These are phyloP conservation scores for Motacilla alba DNA, from an alignment of 2,113 vertebrate genomes.

Conservation along the genomic window DNA sequence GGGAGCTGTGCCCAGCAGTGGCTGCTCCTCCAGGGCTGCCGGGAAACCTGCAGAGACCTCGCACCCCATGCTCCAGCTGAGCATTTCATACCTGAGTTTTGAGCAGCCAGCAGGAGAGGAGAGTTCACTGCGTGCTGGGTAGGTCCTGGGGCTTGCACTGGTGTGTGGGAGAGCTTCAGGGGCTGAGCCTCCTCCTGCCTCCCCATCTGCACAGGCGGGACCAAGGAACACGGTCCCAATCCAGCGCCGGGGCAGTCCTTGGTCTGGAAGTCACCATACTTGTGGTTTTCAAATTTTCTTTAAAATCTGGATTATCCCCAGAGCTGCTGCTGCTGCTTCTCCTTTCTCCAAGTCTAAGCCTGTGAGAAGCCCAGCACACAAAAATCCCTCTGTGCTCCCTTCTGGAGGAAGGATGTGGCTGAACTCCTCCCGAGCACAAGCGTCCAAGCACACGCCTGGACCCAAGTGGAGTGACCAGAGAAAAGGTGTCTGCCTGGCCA, in stretches of 20 bases:
- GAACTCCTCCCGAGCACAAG: background rate
- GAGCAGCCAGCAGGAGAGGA: constrained; percentile 64
- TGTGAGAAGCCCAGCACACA: background rate
- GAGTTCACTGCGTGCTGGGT: background rate
- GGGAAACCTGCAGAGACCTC: constrained; percentile 34
- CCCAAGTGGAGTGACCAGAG: background rate
- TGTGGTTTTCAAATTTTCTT: background rate
- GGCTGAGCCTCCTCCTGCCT: background rate
- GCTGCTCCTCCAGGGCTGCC: background rate
- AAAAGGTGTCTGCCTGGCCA: background rate
- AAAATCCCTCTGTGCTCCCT: background rate
- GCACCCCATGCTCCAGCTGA: constrained; percentile 55
- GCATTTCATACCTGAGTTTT: constrained; percentile 81
- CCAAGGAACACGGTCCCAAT: background rate
- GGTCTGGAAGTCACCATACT: background rate
- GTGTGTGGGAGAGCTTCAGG: background rate
- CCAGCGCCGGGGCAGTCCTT: background rate
- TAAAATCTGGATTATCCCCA: background rate
- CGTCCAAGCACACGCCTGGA: rapidly evolving
- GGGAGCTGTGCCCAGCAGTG: background rate
- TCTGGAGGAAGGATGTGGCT: background rate
- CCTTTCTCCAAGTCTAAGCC: background rate
- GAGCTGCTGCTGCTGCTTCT: background rate
- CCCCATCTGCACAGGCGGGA: background rate
- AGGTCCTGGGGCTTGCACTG: background rate